Evolutionary conservation across 2,113 vertebrate species (phyloP), one percentile per base, ranked within the genome.

Genomic region (Chionomys nivalis): DNA sequence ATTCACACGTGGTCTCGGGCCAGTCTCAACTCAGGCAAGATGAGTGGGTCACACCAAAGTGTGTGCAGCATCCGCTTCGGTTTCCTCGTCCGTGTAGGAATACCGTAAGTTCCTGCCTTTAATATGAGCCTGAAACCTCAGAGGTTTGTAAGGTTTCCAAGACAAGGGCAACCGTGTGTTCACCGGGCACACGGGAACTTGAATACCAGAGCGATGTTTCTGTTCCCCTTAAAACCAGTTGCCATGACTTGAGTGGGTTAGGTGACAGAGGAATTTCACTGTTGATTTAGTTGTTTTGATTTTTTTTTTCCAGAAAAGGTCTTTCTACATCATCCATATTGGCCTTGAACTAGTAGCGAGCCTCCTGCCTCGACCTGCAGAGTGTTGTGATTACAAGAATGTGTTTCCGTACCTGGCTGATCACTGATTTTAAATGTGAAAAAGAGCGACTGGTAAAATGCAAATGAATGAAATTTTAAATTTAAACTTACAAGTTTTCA

Each of bases 41-140:
- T 17, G 10, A 31, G 68, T 19, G 49, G 49, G 33, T 7, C 63
- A 31, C 11, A 42, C 12, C 28, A 14, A 10, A 52, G 39, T 7
- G 5, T 5, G 7, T 7, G 0, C n/a, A 4, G 9, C 66, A 2
- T 11, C 16, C 28, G 52, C 28, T 68, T 82, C 28, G 0, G 4
- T 10, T 47, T 65, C 49, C 61, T 93, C 49, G 19, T 36, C 66
- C 12, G 72, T n/a, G 2, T 6, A n/a, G 58, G 21, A 66, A 14
- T 7, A 10, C 44, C 4, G 10, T 52, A 58, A 77, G 28, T 16
- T 36, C 19, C 26, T 6, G 17, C 12, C 63, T 86, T 86, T 66
- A 39, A 19, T 21, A 31, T n/a, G 49, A 66, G 8, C 21, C 55
- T 19, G 33, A 39, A 79, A 72, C 8, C 66, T 39, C 10, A 68